Percentiles rank a stretch among this genome's conserved stretches.
Conservation (phyloP, 2,797 vertebrate species). For the Carcharodon carcharias region DNA sequence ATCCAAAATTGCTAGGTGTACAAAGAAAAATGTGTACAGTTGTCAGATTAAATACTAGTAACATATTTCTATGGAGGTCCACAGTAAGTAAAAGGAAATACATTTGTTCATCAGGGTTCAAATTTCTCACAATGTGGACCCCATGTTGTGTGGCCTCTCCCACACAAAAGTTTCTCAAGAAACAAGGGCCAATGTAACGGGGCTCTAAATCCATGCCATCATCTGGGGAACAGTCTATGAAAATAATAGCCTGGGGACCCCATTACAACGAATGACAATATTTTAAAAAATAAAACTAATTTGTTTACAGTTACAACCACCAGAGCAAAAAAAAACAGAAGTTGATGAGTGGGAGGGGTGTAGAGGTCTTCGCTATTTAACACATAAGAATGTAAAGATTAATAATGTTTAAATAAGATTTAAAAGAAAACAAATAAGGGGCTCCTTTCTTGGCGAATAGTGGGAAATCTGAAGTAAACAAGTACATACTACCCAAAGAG, state of each 20-base stretch:
- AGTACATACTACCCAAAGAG: background rate
- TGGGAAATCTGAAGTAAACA: background rate
- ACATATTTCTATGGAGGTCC: background rate
- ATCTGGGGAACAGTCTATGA: background rate
- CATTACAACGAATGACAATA: background rate
- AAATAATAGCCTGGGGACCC: background rate
- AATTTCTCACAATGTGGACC: background rate
- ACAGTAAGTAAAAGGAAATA: background rate
- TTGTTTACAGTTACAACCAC: background rate
- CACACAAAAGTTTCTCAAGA: background rate
- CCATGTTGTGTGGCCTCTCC: no score
- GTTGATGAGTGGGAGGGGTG: background rate
- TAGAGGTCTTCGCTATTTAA: background rate
- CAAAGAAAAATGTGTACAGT: constrained; percentile 1
- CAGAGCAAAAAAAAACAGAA: background rate
- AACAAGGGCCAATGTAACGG: background rate
- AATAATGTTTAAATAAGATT: background rate
- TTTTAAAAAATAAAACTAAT: background rate
- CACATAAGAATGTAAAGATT: background rate
- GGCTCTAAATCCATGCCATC: background rate
- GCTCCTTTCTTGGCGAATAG: background rate
- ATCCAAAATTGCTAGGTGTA: background rate
- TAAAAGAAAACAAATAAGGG: no score
- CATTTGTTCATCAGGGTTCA: background rate
- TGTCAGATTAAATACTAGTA: background rate